These are phyloP conservation scores for Endotricha flammealis DNA, from an alignment of 2,888 invertebrate species.

Conservation along the genomic window DNA sequence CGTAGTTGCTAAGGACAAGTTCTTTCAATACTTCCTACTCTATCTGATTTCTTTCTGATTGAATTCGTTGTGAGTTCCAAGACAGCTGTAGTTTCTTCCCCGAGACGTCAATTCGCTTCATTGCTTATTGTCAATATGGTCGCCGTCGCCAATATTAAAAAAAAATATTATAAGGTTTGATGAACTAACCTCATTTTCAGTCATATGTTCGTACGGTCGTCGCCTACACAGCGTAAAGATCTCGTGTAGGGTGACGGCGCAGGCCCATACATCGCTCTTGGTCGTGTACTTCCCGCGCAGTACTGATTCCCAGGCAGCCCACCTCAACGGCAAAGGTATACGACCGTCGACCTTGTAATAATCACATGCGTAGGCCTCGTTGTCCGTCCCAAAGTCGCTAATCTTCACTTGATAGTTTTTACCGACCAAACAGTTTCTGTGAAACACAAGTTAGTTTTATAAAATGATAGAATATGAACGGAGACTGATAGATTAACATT, in stretches of 20 bases:
- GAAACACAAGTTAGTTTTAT: slow-evolving; percentile 22
- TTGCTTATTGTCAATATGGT: background rate
- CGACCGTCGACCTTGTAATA: slow-evolving; percentile 89
- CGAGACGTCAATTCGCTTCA: background rate
- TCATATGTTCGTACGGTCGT: slow-evolving; percentile 86
- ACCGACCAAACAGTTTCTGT: slow-evolving; percentile 90
- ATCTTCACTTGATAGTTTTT: slow-evolving; percentile 89
- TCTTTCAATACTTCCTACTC: too few relatives aligned
- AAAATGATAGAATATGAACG: too few relatives aligned
- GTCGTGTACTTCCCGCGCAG: slow-evolving; percentile 90
- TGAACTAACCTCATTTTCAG: slow-evolving; percentile 84
- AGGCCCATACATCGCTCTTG: slow-evolving; percentile 94
- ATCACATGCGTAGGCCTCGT: slow-evolving; percentile 86
- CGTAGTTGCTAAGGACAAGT: too few relatives aligned
- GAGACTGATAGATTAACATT: too few relatives aligned
- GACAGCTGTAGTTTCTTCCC: too few relatives aligned
- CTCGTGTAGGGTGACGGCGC: slow-evolving; percentile 93
- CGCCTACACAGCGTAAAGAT: slow-evolving; percentile 87
- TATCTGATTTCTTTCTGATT: too few relatives aligned
- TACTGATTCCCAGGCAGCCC: slow-evolving; percentile 94
- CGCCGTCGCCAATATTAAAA: too few relatives aligned
- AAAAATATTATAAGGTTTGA: too few relatives aligned
- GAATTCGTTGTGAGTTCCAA: too few relatives aligned
- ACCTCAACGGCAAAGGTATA: slow-evolving; percentile 88
- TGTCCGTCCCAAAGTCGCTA: slow-evolving; percentile 91